Evolutionary conservation across 2,888 invertebrate genomes (phyloP).

Genomic region (Labia minor): DNA sequence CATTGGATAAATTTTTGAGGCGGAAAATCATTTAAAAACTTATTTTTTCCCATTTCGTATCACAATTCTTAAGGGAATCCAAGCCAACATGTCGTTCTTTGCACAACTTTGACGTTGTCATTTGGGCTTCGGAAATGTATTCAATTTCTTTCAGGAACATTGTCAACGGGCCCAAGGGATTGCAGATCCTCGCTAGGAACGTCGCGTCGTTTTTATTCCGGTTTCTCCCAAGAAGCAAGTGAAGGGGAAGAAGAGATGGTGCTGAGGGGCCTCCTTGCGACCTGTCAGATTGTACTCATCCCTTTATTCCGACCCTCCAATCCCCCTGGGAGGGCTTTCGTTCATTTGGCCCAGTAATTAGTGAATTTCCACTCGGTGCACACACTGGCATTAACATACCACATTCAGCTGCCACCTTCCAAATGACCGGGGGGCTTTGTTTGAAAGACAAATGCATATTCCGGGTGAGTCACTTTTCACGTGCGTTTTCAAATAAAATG

Average conservation of each 20-base stretch:
- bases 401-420: not conserved
- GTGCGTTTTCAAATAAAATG: not conserved
- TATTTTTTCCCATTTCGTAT: too few relatives aligned
- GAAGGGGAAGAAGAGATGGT: not conserved
- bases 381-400: conserved; percentile 1
- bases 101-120: not conserved
- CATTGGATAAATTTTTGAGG: too few relatives aligned
- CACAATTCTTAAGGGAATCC: not conserved
- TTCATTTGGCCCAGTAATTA: conserved; percentile 4
- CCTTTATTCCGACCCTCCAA: too few relatives aligned
- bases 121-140: not conserved
- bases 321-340: not conserved
- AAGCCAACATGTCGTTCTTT: not conserved
- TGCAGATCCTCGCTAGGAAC: not conserved
- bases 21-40: too few relatives aligned
- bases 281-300: not conserved
- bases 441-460: not conserved
- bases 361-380: conserved; percentile 1
- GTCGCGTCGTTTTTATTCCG: not conserved
- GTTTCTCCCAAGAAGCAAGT: not conserved
- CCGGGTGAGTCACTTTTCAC: not conserved
- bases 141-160: not conserved
- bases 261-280: not conserved
- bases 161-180: not conserved
- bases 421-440: not conserved